Conservation (phyloP, 2,797 vertebrate genomes). For the Oreochromis grahami region DNA sequence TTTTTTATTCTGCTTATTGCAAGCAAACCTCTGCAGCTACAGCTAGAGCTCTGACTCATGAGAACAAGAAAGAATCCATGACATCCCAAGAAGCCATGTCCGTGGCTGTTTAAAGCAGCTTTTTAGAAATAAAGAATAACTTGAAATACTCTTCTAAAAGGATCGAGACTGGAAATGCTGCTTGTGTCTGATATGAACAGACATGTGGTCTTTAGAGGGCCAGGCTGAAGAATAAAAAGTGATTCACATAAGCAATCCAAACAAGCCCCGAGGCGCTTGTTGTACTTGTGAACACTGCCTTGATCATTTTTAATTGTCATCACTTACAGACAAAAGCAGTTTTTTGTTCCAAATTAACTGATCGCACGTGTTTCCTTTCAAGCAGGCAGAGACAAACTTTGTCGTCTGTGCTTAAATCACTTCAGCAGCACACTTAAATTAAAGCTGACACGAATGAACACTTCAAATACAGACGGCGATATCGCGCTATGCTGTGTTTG, state of each 20-base stretch:
- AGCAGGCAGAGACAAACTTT: neutral
- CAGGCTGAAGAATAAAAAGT: neutral
- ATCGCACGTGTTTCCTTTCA: neutral
- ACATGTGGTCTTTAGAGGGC: conserved; percentile 36
- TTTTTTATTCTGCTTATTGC: neutral
- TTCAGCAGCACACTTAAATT: neutral
- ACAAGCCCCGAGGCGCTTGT: neutral
- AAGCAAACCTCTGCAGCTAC: neutral
- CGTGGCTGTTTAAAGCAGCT: neutral
- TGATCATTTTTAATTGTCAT: conserved; percentile 2
- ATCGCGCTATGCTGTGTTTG: neutral
- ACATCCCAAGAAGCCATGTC: neutral
- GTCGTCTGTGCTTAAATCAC: neutral
- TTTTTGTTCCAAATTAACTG: neutral
- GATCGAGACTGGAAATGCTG: neutral
- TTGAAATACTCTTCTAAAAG: neutral
- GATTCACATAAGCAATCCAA: conserved; percentile 18
- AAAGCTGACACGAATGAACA: neutral
- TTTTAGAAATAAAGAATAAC: conserved; percentile 15
- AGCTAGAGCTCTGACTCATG: neutral
- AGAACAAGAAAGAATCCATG: neutral
- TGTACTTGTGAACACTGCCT: neutral
- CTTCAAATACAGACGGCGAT: neutral
- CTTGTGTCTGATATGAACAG: conserved; percentile 31
- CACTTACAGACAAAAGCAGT: neutral